phyloP scores from a whole-genome alignment of 2,797 vertebrate genomes.

The Hemibagrus guttatus region DNA sequence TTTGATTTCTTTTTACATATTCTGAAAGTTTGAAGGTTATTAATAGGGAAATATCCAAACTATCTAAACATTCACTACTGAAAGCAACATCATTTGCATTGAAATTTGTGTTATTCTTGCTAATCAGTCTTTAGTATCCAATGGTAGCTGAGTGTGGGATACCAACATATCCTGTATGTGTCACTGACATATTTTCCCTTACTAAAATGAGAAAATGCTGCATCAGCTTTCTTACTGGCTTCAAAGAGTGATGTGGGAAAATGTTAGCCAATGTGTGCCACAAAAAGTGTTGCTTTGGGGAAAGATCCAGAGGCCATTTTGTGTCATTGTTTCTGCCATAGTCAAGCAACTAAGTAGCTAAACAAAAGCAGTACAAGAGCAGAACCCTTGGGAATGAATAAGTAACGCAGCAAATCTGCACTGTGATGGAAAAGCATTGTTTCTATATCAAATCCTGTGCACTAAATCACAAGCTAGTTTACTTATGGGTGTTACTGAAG shows the following conservation, averaged over 20 bases:
- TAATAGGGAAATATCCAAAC: background rate
- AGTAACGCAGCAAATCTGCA: background rate
- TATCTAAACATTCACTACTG: background rate
- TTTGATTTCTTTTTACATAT: background rate
- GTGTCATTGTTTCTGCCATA: background rate
- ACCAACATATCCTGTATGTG: background rate
- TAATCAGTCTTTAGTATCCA: background rate
- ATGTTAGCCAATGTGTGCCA: background rate
- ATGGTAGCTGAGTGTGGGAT: background rate
- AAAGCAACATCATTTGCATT: background rate
- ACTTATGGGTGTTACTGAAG: background rate
- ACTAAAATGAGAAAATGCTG: slow-evolving; percentile 24
- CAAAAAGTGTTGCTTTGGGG: background rate
- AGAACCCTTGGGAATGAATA: background rate
- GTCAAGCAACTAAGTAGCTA: background rate
- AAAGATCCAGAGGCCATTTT: background rate
- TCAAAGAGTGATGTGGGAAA: slow-evolving; percentile 5
- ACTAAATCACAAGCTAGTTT: background rate
- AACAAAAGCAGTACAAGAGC: background rate
- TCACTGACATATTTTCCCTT: slow-evolving; percentile 23
- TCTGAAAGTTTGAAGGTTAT: background rate
- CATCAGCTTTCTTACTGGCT: background rate
- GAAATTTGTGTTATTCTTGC: background rate
- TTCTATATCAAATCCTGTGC: background rate
- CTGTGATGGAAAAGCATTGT: background rate